Evolutionary conservation across 2,888 invertebrate species (phyloP).

Genomic region (Paralinhomoeus sp.): DNA sequence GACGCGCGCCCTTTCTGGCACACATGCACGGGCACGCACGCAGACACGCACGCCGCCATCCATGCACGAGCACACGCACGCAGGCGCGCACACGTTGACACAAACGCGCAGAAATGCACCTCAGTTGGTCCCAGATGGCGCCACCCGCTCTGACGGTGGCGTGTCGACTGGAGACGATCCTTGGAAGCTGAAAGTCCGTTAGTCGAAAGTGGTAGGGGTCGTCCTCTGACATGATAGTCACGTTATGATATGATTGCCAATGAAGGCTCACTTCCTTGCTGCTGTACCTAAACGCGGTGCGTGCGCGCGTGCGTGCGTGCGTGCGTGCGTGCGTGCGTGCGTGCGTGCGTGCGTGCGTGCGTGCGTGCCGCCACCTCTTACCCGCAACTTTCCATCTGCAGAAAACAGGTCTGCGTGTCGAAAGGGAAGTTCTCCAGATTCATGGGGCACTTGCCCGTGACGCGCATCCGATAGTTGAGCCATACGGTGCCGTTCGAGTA

Average conservation of each 20-base stretch:
- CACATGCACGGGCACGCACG: too few relatives aligned
- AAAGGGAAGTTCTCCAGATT: conserved; percentile 19
- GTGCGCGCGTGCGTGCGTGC: too few relatives aligned
- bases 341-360: too few relatives aligned
- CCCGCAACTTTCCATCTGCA: conserved; percentile 21
- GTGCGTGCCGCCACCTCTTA: conserved; percentile 22
- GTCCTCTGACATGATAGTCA: background rate
- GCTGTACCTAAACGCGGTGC: too few relatives aligned
- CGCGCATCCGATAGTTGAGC: conserved; percentile 7
- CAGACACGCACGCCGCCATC: too few relatives aligned
- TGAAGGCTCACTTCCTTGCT: conserved; percentile 9
- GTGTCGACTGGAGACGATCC: background rate
- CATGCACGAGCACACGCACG: too few relatives aligned
- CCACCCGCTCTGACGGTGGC: background rate
- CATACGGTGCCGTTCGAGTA: conserved; percentile 3
- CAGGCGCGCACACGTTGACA: too few relatives aligned
- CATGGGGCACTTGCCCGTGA: conserved; percentile 18
- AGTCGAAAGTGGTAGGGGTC: background rate
- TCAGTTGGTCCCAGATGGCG: conserved; percentile 1
- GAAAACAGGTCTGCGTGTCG: conserved; percentile 14
- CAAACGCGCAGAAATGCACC: too few relatives aligned
- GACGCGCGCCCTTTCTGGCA: too few relatives aligned
- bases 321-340: too few relatives aligned
- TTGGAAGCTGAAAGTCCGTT: background rate
- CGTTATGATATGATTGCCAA: background rate